Base-by-base conservation (phyloP, 2,113 vertebrate species). In the Menura novaehollandiae region DNA sequence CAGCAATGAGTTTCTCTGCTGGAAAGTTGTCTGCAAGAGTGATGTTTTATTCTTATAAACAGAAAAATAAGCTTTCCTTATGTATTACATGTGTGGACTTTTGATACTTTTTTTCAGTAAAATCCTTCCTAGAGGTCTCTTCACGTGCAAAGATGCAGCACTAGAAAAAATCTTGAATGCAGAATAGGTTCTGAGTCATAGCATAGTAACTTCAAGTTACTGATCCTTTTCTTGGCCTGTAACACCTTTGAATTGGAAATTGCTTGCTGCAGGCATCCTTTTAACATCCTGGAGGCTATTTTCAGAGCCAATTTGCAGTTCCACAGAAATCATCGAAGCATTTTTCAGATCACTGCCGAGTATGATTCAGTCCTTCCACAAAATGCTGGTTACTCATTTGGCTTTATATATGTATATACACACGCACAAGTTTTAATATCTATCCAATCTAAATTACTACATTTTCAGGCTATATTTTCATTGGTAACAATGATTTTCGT, bases 1-100 rank as follows among this genome's bases (percentile, higher is more conserved):
- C 13, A 90, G n/a, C 51, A 87, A 64, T 44, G 52, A 85, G 46
- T 44, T 96, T 77, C 77, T 91, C 73, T 85, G 41, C 41, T 81
- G 88, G 75, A 93, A 82, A 79, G 15, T 82, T 74, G 24, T n/a
- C 52, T 87, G 32, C 19, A 75, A 41, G 77, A 85, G 27, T 93
- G 71, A 71, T 46, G 33, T 75, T 89, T 83, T 53, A 62, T 66
- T 83, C 21, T 85, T 88, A 59, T 58, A 81, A 93, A 66, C 46
- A 79, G 58, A 14, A 76, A 85, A 91, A 86, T 30, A 53, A 24
- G 63, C 4, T 43, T 71, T 51, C 9, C 7, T 83, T 13, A 53
- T 82, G 69, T 62, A 59, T 53, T 71, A 11, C 33, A 44, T 24
- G 5, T 55, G 22, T 16, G 14, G 8, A 37, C 60, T 58, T 79